These are phyloP conservation scores for Tanypteryx hageni DNA, from an alignment of 2,888 invertebrate genomes.

Conservation along the genomic window DNA sequence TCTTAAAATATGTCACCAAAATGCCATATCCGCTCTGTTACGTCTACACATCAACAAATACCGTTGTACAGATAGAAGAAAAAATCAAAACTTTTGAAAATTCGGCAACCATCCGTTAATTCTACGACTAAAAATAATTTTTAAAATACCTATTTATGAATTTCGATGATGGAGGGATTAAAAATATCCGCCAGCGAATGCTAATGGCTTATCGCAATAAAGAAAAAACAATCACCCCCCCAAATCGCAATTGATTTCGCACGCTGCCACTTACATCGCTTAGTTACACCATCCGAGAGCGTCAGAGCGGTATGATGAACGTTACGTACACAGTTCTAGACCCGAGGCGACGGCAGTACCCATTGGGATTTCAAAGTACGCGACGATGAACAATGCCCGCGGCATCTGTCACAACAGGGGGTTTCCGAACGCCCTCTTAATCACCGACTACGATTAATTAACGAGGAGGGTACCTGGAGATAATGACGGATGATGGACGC, in stretches of 20 bases:
- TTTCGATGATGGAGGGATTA: too few relatives aligned
- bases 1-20: too few relatives aligned
- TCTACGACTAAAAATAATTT: too few relatives aligned
- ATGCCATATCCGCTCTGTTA: too few relatives aligned
- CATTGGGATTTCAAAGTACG: not conserved
- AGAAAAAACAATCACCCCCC: not conserved
- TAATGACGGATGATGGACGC: slow-evolving; percentile 8
- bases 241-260: not conserved
- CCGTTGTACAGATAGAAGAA: too few relatives aligned
- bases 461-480: not conserved
- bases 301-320: not conserved
- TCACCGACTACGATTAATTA: not conserved
- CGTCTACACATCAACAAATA: too few relatives aligned
- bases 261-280: not conserved
- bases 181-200: too few relatives aligned
- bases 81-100: too few relatives aligned
- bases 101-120: too few relatives aligned
- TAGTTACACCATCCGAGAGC: not conserved
- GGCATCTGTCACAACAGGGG: not conserved
- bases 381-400: not conserved
- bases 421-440: not conserved
- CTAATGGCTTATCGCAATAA: too few relatives aligned
- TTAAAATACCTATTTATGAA: too few relatives aligned
- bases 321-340: not conserved
- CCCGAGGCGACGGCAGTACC: not conserved